These are phyloP conservation scores for Peribatodes rhomboidaria DNA, from an alignment of 2,888 invertebrate genomes.

Conservation along the genomic window DNA sequence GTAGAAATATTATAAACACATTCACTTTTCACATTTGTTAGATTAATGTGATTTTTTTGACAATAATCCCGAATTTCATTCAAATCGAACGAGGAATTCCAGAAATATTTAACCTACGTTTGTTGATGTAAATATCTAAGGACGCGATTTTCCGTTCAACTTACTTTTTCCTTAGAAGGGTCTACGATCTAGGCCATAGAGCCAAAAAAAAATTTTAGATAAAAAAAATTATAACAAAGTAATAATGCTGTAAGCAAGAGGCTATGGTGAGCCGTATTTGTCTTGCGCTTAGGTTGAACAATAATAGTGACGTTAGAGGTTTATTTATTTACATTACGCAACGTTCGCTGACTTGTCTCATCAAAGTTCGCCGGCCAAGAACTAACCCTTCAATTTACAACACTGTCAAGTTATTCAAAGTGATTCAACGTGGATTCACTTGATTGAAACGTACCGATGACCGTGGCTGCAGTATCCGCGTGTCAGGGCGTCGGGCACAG, in stretches of 20 bases:
- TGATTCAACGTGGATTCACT: slow-evolving; percentile 50
- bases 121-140: no score
- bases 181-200: no score
- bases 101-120: no score
- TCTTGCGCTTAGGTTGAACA: not conserved
- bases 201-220: no score
- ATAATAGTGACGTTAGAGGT: not conserved
- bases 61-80: no score
- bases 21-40: no score
- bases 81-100: no score
- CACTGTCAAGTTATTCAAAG: slow-evolving; percentile 41
- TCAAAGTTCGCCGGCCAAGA: slow-evolving; percentile 37
- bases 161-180: no score
- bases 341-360: not conserved
- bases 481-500: slow-evolving; percentile 37
- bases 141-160: no score
- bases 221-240: no score
- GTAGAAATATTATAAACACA: no score
- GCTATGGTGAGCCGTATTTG: not conserved
- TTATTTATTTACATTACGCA: not conserved
- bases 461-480: slow-evolving; percentile 21
- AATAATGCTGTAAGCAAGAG: not conserved
- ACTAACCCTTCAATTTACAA: slow-evolving; percentile 15
- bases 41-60: no score
- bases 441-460: slow-evolving; percentile 41